Evolutionary conservation across 2,888 invertebrate species (phyloP).

Genomic region (Coelinius sp.): DNA sequence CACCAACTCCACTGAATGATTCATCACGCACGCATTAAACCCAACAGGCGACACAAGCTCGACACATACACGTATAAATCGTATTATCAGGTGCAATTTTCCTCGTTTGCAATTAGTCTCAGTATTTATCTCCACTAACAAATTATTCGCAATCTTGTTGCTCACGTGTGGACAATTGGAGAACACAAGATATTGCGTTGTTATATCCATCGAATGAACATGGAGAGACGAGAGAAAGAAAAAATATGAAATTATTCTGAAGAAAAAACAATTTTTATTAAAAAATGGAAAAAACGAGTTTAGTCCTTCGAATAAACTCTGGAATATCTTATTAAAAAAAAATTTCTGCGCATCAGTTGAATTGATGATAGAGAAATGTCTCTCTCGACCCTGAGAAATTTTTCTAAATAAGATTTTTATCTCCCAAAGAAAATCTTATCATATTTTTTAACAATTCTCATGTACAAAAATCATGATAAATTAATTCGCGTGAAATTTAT

Average conservation of each 20-base stretch:
- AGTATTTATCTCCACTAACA: conserved; percentile 14
- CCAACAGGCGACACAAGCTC: neutral
- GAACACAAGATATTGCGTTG: neutral
- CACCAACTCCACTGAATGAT: conserved; percentile 8
- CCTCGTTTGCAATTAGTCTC: conserved; percentile 41
- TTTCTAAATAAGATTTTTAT: neutral
- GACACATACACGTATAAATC: neutral
- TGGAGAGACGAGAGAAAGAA: neutral
- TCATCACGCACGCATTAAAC: conserved; percentile 19
- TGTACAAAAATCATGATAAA: neutral
- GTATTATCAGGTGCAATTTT: conserved; percentile 27
- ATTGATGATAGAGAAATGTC: neutral
- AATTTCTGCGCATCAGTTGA: neutral
- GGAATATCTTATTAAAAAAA: neutral
- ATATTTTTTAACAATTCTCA: neutral
- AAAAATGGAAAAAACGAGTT: no score
- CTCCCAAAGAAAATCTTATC: neutral
- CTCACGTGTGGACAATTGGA: neutral
- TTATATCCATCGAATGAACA: no score
- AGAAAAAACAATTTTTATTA: no score
- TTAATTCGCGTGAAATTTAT: conserved; percentile 1
- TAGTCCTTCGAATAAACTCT: neutral
- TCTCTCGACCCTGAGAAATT: conserved; percentile 10
- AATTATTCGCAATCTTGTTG: conserved; percentile 9
- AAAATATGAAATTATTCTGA: no score